Evolutionary conservation across 2,888 invertebrate species (phyloP).

Genomic region (Ferrisia virgata): DNA sequence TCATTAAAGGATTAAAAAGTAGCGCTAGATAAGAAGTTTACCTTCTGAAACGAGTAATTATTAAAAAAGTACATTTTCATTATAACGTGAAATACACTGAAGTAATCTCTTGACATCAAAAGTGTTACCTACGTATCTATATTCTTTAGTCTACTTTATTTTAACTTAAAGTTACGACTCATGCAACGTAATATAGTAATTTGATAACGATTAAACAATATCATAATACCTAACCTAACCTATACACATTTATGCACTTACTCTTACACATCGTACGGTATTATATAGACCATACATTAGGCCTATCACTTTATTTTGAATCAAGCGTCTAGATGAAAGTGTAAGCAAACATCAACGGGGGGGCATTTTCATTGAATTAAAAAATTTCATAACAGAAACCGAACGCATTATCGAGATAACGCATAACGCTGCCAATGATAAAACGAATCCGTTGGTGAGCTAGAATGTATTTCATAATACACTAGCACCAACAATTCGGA

Average conservation of each 20-base stretch:
- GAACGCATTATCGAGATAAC: background rate
- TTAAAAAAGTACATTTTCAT: background rate
- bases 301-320: background rate
- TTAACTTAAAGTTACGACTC: background rate
- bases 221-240: too few relatives aligned
- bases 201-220: background rate
- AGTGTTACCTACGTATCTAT: background rate
- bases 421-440: background rate
- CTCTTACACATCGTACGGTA: too few relatives aligned
- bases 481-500: background rate
- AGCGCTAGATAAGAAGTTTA: background rate
- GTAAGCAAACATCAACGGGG: constrained; percentile 2
- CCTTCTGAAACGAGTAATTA: constrained; percentile 1
- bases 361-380: background rate
- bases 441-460: background rate
- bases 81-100: background rate
- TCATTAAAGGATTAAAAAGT: background rate
- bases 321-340: background rate
- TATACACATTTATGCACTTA: too few relatives aligned
- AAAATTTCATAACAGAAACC: background rate
- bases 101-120: background rate
- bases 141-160: background rate
- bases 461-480: constrained; percentile 5
- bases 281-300: background rate
- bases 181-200: background rate